Conservation (phyloP, 2,797 vertebrate genomes). For the Phyllotis vaccarum region DNA sequence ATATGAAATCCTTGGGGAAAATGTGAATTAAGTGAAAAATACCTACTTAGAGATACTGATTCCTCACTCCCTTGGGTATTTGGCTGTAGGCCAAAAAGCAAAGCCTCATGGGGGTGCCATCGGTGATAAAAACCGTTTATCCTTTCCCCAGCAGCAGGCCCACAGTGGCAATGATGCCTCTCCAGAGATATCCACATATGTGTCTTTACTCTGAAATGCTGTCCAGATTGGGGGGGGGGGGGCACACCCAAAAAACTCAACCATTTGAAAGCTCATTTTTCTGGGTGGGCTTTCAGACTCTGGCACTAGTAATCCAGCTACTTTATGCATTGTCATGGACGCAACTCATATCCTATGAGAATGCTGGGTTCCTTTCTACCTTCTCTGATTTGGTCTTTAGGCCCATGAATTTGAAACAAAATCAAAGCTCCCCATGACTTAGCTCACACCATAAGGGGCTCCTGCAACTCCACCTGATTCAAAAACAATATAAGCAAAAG, state of each 20-base stretch:
- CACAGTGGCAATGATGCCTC: background rate
- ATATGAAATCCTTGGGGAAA: slow-evolving; percentile 22
- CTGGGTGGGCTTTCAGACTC: background rate
- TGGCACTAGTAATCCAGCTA: background rate
- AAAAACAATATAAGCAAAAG: background rate
- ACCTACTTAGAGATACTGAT: background rate
- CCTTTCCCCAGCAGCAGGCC: background rate
- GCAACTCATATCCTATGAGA: background rate
- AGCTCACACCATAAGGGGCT: background rate
- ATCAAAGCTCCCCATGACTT: background rate
- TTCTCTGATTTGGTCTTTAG: background rate
- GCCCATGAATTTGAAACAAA: background rate
- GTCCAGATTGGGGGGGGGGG: background rate
- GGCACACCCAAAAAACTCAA: slow-evolving; percentile 27
- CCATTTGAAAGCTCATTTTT: background rate
- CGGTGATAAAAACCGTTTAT: too few species aligned
- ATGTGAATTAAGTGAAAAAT: background rate
- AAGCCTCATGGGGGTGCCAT: background rate
- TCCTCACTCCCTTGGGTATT: background rate
- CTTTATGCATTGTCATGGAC: background rate
- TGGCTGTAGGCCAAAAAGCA: slow-evolving; percentile 2
- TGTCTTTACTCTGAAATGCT: slow-evolving; percentile 13
- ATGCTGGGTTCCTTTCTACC: background rate
- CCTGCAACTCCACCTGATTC: background rate
- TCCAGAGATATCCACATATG: background rate